Conservation (phyloP, 2,797 vertebrate species). For the Leptatherina wallacei region DNA sequence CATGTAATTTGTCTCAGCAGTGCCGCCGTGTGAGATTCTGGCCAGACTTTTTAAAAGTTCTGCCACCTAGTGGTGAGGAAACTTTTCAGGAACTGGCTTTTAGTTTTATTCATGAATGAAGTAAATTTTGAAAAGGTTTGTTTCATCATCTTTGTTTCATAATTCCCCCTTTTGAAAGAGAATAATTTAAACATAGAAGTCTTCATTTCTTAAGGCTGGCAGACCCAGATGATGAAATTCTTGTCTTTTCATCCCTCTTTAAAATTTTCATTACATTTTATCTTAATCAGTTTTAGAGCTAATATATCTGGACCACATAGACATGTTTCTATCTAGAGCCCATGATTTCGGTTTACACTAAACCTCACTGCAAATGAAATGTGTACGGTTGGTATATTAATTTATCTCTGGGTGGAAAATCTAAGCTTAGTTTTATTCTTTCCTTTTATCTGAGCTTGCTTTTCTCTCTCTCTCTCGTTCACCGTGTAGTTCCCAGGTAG, state of each 20-base stretch:
- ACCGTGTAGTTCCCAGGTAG: constrained; percentile 87
- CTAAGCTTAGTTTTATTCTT: not conserved
- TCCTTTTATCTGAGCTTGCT: not conserved
- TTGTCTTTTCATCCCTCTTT: constrained; percentile 26
- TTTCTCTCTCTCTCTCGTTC: not conserved
- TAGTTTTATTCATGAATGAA: not conserved
- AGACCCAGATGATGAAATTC: constrained; percentile 36
- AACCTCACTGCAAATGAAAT: not conserved
- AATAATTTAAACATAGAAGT: constrained; percentile 32
- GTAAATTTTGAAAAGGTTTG: not conserved
- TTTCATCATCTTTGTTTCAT: constrained; percentile 46
- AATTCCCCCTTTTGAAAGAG: constrained; percentile 5
- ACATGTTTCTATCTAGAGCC: not conserved
- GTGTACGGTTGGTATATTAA: not conserved
- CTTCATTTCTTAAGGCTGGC: constrained; percentile 1
- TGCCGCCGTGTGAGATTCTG: not conserved
- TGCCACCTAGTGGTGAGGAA: constrained; percentile 65
- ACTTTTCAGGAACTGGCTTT: not conserved
- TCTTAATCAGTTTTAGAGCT: not conserved
- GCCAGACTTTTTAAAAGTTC: constrained; percentile 15
- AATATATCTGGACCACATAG: not conserved
- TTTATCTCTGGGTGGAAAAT: not conserved
- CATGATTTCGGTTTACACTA: not conserved
- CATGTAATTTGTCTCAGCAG: constrained; percentile 1
- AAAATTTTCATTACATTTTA: not conserved